These are phyloP conservation scores for Peromyscus melanophrys DNA, from an alignment of 2,797 vertebrate genomes.

Conservation along the genomic window DNA sequence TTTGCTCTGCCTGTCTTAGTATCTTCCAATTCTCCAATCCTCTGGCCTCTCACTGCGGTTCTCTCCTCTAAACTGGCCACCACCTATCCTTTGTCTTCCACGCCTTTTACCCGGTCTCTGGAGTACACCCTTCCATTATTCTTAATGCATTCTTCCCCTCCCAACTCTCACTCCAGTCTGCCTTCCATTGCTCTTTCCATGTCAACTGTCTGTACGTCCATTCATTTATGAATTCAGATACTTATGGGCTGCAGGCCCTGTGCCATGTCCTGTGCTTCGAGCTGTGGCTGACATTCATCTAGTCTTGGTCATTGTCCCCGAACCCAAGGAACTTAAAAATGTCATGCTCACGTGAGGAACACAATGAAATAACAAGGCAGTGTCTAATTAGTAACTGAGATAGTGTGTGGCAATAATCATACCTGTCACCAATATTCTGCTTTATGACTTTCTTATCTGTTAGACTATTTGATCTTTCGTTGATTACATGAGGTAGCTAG, in stretches of 20 bases:
- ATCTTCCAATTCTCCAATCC: constrained; percentile 32
- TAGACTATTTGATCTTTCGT: constrained; percentile 53
- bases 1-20: constrained; percentile 29
- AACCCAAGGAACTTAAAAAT: constrained; percentile 61
- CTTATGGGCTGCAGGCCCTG: not conserved
- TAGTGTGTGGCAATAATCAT: not conserved
- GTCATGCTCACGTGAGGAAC: constrained; percentile 54
- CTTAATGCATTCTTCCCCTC: not conserved
- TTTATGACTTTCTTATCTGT: constrained; percentile 56
- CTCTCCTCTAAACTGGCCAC: constrained; percentile 4
- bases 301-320: constrained; percentile 51
- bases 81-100: not conserved
- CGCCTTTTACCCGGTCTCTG: not conserved
- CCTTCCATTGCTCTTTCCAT: not conserved
- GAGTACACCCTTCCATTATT: not conserved
- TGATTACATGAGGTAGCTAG: not conserved
- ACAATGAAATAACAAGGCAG: constrained; percentile 64
- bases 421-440: not conserved
- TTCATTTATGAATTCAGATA: constrained; percentile 59
- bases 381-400: constrained; percentile 53
- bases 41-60: constrained; percentile 67
- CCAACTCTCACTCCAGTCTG: not conserved
- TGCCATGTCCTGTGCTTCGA: not conserved
- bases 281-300: constrained; percentile 29
- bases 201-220: not conserved